phyloP scores from a whole-genome alignment of 2,888 invertebrate species.

The Petrolisthes cinctipes region DNA sequence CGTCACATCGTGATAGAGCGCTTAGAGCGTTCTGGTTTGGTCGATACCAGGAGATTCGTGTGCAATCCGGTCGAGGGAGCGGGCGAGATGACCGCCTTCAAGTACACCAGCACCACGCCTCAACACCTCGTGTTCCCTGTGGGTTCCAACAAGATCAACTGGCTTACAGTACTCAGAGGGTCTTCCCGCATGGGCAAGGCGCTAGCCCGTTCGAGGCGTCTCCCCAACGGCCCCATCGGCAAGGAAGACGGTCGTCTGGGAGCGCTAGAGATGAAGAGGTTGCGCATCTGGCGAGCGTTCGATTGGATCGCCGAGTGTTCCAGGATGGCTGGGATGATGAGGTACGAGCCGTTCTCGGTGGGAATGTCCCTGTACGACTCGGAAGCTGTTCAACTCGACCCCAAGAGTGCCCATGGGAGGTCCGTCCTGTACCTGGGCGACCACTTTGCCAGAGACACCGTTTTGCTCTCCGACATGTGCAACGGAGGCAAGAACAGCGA shows the following conservation, averaged over 20 bases:
- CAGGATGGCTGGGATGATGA: background rate
- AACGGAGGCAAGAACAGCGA: background rate
- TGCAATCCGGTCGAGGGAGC: background rate
- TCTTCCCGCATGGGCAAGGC: background rate
- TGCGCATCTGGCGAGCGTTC: background rate
- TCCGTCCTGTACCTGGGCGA: constrained; percentile 1
- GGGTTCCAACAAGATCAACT: constrained; percentile 1
- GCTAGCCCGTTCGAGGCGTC: background rate
- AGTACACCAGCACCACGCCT: background rate
- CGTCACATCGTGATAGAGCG: background rate
- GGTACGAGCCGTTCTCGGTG: background rate
- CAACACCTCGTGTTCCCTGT: constrained; percentile 7
- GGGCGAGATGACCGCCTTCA: constrained; percentile 4
- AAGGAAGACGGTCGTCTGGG: background rate
- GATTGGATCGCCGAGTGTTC: background rate
- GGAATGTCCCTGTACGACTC: background rate
- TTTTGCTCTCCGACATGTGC: background rate
- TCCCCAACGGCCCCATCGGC: background rate
- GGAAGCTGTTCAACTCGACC: background rate
- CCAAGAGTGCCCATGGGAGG: background rate
- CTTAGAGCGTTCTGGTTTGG: background rate
- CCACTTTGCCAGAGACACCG: too few species aligned
- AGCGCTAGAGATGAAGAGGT: background rate
- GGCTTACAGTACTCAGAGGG: background rate
- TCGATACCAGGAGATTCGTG: background rate